A percentile compares a stretch with the other conserved stretches of the same genome.
phyloP scores from a whole-genome alignment of 1,140 invertebrate species.

The Pteromalus puparum region DNA sequence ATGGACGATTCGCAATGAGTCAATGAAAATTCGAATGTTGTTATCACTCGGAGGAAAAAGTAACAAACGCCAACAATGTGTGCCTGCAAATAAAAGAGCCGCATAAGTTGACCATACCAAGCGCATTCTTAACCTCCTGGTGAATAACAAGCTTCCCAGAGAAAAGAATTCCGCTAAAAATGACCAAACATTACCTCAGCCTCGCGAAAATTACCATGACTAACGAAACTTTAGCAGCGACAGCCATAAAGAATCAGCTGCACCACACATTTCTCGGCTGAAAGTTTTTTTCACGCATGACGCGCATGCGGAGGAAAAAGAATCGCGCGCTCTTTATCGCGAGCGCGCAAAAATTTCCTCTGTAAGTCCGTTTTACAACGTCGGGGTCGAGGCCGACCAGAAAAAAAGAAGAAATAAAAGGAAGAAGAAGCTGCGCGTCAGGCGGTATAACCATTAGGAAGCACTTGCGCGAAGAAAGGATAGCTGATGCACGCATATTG shows the following conservation, averaged over 20 bases:
- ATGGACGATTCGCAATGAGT: too few relatives aligned
- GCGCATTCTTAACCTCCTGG: neutral
- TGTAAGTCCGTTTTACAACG: neutral
- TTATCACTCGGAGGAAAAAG: too few relatives aligned
- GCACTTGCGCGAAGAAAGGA: neutral
- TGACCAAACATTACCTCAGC: neutral
- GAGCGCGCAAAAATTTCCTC: neutral
- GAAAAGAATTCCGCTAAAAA: neutral
- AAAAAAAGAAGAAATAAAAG: neutral
- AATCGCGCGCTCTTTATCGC: neutral
- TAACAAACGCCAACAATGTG: too few relatives aligned
- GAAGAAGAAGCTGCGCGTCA: neutral
- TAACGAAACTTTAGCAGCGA: neutral
- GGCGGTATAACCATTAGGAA: conserved; percentile 34
- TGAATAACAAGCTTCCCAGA: neutral
- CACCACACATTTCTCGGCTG: neutral
- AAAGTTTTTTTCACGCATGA: neutral
- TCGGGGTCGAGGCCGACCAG: neutral
- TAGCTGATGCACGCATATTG: conserved; percentile 51
- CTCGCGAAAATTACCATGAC: neutral
- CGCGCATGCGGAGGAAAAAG: neutral
- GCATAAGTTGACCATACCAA: neutral
- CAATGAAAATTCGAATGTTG: too few relatives aligned
- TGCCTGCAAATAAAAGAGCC: too few relatives aligned
- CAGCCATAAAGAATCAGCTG: neutral